Evolutionary conservation across 2,888 invertebrate species (phyloP), one percentile per base, ranked within the genome.

Genomic region (Clunio marinus): DNA sequence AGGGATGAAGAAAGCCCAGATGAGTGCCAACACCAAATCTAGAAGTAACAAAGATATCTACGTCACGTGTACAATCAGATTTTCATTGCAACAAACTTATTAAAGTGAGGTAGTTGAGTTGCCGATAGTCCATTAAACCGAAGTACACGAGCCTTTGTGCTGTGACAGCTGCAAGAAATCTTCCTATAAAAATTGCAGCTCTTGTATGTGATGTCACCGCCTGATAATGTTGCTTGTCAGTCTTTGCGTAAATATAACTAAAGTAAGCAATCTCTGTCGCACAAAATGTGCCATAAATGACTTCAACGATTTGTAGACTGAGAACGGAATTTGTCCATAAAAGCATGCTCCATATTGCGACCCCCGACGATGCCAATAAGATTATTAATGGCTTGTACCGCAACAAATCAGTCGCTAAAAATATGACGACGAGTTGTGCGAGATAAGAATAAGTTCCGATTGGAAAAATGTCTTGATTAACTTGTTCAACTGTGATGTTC

Each of bases 221-320:
- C 72, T 88, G 85, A 78, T 87, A 91, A 75, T 86, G 83, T 68
- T 83, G 80, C 71, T 82, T 83, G 69, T 86, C 83, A 1, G 91
- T 89, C 79, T 89, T 91, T 15, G 95, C 91, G 78, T 95, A 96
- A 71, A 96, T 92, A 75, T 96, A 96, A 27, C 94, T 93, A 74
- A 87, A 91, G 77, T 96, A 96, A 0, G 96, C 96, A 5, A 96
- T 89, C 80, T 96, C 96, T 2, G 92, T 86, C 0, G 96, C 92
- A 78, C 89, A 85, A 75, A 91, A 93, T 4, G 91, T 82, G 2
- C 96, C 96, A 76, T 90, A 94, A 72, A 85, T 81, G 58, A 86
- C 82, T 81, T 90, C 83, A 63, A 85, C 77, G 63, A 81, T 83
- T 80, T 92, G 90, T 75, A 95, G 81, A 74, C 86, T 84, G 70